Percentiles rank a stretch among this genome's conserved stretches.
These are phyloP conservation scores for Ophioninae sp. DNA, from an alignment of 2,888 invertebrate species.

Conservation along the genomic window DNA sequence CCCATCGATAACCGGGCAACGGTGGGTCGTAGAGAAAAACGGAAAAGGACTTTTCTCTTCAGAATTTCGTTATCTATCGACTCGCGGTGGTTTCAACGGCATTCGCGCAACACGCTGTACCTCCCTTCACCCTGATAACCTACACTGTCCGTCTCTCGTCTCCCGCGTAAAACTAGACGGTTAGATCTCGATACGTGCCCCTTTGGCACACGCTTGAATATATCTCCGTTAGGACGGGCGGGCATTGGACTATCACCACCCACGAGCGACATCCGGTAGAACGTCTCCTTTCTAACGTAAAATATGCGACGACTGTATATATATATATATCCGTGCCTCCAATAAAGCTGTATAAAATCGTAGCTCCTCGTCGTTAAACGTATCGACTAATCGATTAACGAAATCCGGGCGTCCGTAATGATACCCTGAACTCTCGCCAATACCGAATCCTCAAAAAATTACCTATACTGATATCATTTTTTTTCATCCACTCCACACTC, in stretches of 20 bases:
- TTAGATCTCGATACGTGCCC: slow-evolving; percentile 13
- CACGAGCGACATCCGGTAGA: neutral
- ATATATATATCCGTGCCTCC: neutral
- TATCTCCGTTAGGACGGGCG: neutral
- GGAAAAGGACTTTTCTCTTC: neutral
- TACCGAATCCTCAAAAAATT: neutral
- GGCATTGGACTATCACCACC: neutral
- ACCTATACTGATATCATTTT: neutral
- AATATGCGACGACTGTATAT: neutral
- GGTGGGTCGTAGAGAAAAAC: neutral
- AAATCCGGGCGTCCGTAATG: neutral
- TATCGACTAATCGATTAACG: neutral
- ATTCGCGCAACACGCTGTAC: neutral
- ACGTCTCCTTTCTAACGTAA: neutral
- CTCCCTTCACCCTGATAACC: neutral
- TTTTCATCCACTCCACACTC: neutral
- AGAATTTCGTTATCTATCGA: neutral
- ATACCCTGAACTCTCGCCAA: neutral
- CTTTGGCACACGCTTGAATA: neutral
- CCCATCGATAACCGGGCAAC: neutral
- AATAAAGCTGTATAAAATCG: neutral
- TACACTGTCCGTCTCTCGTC: neutral
- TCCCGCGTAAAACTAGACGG: neutral
- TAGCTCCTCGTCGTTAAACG: neutral
- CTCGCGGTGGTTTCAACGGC: neutral